Evolutionary conservation across 2,888 invertebrate species (phyloP).

Genomic region (Drosophila barbarae): DNA sequence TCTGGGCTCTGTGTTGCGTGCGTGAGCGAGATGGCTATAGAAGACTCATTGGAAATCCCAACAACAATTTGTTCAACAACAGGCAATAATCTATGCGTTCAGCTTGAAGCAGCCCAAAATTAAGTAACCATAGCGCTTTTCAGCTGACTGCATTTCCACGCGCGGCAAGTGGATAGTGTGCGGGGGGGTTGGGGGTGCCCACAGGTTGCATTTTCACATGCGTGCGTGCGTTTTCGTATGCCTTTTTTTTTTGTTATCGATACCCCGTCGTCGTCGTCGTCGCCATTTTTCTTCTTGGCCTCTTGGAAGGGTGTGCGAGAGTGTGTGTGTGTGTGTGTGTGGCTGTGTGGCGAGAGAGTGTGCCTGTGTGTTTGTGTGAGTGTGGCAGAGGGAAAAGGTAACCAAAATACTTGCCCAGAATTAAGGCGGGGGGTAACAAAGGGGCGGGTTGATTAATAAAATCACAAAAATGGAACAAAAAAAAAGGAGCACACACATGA

Average conservation of each 20-base stretch:
- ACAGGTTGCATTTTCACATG: constrained; percentile 60
- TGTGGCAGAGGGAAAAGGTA: constrained; percentile 57
- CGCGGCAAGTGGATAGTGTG: constrained; percentile 3
- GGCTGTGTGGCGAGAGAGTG: constrained; percentile 36
- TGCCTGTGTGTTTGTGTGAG: constrained; percentile 41
- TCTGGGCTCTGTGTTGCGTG: constrained; percentile 41
- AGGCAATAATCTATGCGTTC: constrained; percentile 46
- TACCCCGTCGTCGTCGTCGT: constrained; percentile 57
- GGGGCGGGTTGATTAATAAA: constrained; percentile 51
- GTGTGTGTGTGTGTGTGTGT: constrained; percentile 44
- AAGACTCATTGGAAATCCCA: constrained; percentile 62
- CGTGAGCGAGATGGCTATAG: constrained; percentile 55
- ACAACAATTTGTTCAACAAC: constrained; percentile 62
- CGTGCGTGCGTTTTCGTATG: constrained; percentile 48
- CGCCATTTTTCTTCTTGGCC: constrained; percentile 75
- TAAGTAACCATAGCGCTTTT: constrained; percentile 10
- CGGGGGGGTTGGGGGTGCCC: constrained; percentile 27
- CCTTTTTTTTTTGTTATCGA: constrained; percentile 59
- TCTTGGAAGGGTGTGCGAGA: constrained; percentile 54
- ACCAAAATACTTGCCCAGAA: constrained; percentile 66
- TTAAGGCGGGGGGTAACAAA: constrained; percentile 40
- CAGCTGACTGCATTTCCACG: constrained; percentile 32
- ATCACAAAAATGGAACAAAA: constrained; percentile 43
- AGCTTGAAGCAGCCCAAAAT: constrained; percentile 2
- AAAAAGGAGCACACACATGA: constrained; percentile 7